Evolutionary conservation across 1,140 invertebrate species (phyloP), one percentile per base, ranked within the genome.

Genomic region (Caenorhabditis brenneri): DNA sequence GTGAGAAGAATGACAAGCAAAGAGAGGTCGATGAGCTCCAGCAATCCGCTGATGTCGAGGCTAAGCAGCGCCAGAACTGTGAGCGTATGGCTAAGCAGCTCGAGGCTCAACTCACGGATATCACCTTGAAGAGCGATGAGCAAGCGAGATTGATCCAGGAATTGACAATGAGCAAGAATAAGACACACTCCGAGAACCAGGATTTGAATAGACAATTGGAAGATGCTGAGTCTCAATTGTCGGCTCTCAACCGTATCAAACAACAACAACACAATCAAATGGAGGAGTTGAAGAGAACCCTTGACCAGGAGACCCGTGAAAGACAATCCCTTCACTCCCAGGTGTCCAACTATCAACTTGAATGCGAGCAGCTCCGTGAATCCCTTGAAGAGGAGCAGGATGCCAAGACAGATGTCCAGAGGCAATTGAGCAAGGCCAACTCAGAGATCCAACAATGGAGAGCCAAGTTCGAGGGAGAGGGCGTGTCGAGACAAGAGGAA

Each of bases 191-290:
- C 89, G 97, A 99, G 92, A 97, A 97, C 93, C 94, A 94, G 86
- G 97, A 99, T 92, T 93, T 99, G 79, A 85, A 46, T n/a, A 82
- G 90, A 86, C 96, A 97, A 92, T 91, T 99, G 87, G 97, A 98
- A 92, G 97, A 99, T 92, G 96, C 97, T 88, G 97, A 99, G 92
- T 96, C 95, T 85, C 96, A 98, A 91, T 94, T 98, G 81, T 96
- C 94, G 86, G 95, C 97, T 92, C 93, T 99, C 79, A 96, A 95
- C 91, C 98, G 98, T 94, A 95, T 97, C 92, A 99, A 98, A 94
- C 94, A 96, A 91, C 95, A 95, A 27, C 93, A 99, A 87, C 95
- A 94, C 89, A 95, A 94, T 81, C 97, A 99, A 92, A 92, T 99
- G 83, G 97, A 99, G 92, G 97, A 99, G 91, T 96, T 96, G 91